phyloP scores from a whole-genome alignment of 1,140 invertebrate species.

The Scylla paramamosain region DNA sequence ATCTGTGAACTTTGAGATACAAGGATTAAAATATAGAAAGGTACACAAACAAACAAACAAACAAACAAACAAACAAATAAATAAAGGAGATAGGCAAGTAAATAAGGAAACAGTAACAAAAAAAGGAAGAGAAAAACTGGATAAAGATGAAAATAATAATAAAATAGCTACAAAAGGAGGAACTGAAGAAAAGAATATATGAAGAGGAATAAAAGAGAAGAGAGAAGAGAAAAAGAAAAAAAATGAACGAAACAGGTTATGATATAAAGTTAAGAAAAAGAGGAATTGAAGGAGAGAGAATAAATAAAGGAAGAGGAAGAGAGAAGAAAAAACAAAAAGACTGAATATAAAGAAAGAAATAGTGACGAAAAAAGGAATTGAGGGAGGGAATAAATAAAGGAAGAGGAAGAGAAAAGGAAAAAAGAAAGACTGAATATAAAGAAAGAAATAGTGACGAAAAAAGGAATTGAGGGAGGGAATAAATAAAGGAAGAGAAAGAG shows the following conservation, averaged over 20 bases:
- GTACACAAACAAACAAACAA: background rate
- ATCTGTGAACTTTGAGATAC: too few relatives aligned
- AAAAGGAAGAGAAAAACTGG: background rate
- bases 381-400: background rate
- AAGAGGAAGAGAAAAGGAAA: background rate
- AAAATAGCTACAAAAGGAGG: background rate
- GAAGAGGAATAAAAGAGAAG: background rate
- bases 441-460: background rate
- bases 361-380: background rate
- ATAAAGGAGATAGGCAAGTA: background rate
- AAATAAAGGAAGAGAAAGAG: background rate
- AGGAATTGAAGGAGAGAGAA: background rate
- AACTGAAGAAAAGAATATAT: background rate
- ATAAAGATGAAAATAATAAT: background rate
- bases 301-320: background rate
- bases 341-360: background rate
- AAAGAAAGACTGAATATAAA: background rate
- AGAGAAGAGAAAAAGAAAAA: constrained; percentile 34
- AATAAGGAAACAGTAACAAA: background rate
- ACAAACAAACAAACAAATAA: background rate
- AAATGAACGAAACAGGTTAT: background rate
- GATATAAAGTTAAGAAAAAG: background rate
- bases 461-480: background rate
- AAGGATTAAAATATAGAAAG: too few relatives aligned
- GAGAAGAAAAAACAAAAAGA: background rate